These are phyloP conservation scores for Mustelus asterias DNA, from an alignment of 2,113 vertebrate species.

Conservation along the genomic window DNA sequence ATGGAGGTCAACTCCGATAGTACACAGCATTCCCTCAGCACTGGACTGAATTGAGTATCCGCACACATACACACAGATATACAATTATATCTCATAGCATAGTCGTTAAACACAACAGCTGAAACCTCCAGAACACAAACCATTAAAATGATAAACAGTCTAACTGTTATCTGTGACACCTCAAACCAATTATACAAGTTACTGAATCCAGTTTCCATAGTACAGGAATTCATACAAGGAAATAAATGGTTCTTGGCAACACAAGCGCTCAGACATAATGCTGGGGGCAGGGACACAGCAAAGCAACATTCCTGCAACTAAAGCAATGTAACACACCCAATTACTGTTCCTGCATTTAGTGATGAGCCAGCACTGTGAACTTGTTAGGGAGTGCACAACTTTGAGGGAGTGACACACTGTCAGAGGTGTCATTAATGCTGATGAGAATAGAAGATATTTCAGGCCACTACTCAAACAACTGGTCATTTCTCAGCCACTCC, in stretches of 20 bases:
- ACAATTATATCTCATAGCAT: neutral
- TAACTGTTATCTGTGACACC: neutral
- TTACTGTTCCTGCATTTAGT: neutral
- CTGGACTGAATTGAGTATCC: neutral
- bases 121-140: neutral
- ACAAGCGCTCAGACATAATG: neutral
- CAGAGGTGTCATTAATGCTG: neutral
- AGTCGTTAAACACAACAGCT: neutral
- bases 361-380: neutral
- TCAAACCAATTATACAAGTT: slow-evolving; percentile 10
- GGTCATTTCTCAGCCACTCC: neutral
- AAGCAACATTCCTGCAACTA: neutral
- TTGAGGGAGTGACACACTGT: neutral
- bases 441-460: neutral
- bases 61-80: neutral
- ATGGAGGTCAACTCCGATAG: neutral
- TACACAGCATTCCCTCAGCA: neutral
- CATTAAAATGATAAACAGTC: neutral
- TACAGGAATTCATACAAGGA: neutral
- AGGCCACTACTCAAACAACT: neutral
- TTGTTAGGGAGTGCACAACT: neutral
- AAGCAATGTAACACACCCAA: neutral
- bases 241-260: neutral
- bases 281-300: neutral
- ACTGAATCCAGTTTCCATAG: neutral